Percentiles rank a stretch among this genome's conserved stretches.
Evolutionary conservation across 2,113 vertebrate species (phyloP).

Genomic region (Chamaea fasciata): DNA sequence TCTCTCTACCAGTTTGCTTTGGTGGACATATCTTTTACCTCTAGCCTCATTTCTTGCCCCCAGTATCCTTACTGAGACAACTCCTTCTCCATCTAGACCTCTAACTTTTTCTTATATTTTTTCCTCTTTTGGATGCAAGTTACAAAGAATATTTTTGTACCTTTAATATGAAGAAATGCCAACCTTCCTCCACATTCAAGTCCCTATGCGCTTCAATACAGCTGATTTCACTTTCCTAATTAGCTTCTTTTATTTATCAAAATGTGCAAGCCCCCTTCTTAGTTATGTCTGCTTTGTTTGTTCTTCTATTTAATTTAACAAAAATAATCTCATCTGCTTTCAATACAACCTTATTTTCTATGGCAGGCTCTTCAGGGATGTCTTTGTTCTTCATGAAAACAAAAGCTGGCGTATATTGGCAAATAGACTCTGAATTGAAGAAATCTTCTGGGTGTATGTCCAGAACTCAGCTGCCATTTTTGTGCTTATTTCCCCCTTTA

Average conservation of each 20-base stretch:
- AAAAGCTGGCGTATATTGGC: neutral
- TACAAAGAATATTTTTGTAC: neutral
- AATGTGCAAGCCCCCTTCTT: neutral
- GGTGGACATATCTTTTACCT: neutral
- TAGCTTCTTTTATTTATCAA: slow-evolving; percentile 6
- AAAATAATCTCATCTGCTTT: neutral
- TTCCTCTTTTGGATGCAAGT: neutral
- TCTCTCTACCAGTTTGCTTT: neutral
- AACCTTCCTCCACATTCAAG: neutral
- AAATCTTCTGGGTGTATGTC: neutral
- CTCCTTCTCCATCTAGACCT: neutral
- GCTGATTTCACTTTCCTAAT: slow-evolving; percentile 1
- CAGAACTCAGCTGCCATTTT: neutral
- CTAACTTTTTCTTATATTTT: neutral
- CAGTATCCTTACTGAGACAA: neutral
- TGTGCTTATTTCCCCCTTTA: neutral
- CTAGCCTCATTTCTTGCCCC: neutral
- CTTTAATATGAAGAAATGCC: neutral
- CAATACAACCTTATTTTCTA: neutral
- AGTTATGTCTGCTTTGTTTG: neutral
- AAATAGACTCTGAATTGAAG: neutral
- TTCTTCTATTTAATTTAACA: neutral
- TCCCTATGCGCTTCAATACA: neutral
- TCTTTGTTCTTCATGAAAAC: neutral
- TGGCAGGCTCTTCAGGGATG: neutral